Percentiles rank a stretch among this genome's conserved stretches.
phyloP scores from a whole-genome alignment of 2,113 vertebrate species.

The Carassius auratus region DNA sequence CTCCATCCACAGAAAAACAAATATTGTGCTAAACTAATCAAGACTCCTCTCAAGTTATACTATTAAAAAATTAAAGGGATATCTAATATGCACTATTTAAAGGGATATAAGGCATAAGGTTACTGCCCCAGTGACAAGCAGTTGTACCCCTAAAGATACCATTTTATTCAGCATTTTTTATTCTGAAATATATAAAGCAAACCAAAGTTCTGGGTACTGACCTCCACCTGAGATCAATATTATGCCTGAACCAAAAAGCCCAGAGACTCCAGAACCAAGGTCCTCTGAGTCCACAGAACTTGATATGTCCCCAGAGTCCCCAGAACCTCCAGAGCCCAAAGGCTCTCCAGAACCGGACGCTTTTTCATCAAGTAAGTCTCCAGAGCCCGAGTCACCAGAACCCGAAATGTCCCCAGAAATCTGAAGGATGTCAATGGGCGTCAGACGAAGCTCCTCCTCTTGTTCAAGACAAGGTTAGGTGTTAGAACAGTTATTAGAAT shows the following conservation, averaged over 20 bases:
- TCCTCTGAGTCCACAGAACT: constrained; percentile 61
- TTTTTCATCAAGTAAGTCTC: not conserved
- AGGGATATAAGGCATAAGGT: not conserved
- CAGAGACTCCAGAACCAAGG: constrained; percentile 51
- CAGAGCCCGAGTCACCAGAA: constrained; percentile 62
- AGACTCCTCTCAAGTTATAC: not conserved
- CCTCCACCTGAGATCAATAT: constrained; percentile 70
- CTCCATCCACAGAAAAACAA: not conserved
- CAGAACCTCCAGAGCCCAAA: constrained; percentile 64
- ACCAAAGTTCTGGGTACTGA: constrained; percentile 66
- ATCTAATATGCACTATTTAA: not conserved
- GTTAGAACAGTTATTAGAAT: constrained; percentile 71
- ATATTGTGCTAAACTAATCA: not conserved
- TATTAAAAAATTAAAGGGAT: not conserved
- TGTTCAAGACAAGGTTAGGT: constrained; percentile 82
- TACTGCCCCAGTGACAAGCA: not conserved
- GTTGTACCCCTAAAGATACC: not conserved
- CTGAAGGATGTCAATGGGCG: constrained; percentile 73
- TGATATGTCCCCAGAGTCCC: constrained; percentile 61
- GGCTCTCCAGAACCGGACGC: constrained; percentile 62
- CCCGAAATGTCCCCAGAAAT: constrained; percentile 72
- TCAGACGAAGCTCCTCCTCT: constrained; percentile 81
- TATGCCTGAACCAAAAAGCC: constrained; percentile 56
- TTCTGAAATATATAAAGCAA: not conserved
- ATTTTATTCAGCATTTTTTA: not conserved